Conservation (phyloP, 1,140 invertebrate genomes). For the Spodoptera frugiperda region DNA sequence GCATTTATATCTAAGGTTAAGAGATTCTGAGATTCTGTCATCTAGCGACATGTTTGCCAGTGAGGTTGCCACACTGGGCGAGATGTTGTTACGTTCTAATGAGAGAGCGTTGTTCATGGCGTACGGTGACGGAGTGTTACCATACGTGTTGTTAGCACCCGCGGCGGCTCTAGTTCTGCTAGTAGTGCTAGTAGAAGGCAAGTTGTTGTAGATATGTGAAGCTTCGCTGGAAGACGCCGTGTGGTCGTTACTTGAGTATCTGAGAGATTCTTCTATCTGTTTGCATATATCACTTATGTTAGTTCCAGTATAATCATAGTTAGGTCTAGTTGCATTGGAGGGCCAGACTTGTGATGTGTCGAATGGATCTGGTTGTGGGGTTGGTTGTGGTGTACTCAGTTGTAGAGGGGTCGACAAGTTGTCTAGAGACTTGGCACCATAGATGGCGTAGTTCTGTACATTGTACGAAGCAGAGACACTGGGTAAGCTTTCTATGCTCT, state of each 20-base stretch:
- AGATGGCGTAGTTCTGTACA: slow-evolving; percentile 60
- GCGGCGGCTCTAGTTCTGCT: too few species aligned
- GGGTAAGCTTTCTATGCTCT: slow-evolving; percentile 75
- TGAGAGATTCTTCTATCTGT: slow-evolving; percentile 68
- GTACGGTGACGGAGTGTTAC: slow-evolving; percentile 54
- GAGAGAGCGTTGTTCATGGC: slow-evolving; percentile 62
- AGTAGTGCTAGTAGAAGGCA: slow-evolving; percentile 52
- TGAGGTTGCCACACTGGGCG: slow-evolving; percentile 58
- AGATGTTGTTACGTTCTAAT: slow-evolving; percentile 53
- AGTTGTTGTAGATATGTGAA: slow-evolving; percentile 62
- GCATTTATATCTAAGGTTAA: slow-evolving; percentile 81
- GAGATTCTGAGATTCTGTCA: slow-evolving; percentile 79
- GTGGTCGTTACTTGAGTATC: slow-evolving; percentile 63
- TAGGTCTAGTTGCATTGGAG: slow-evolving; percentile 58
- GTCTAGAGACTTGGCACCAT: slow-evolving; percentile 78
- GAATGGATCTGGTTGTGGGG: slow-evolving; percentile 66
- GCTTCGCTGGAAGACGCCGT: slow-evolving; percentile 45
- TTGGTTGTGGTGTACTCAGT: slow-evolving; percentile 38
- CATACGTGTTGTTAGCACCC: slow-evolving; percentile 58
- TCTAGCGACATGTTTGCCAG: slow-evolving; percentile 78
- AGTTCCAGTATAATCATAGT: slow-evolving; percentile 63
- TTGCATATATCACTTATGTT: slow-evolving; percentile 51
- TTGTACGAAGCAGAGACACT: slow-evolving; percentile 57
- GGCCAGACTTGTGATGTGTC: slow-evolving; percentile 72
- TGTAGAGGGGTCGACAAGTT: slow-evolving; percentile 57